Percentiles rank a stretch among this genome's conserved stretches.
These are phyloP conservation scores for Dynastes tityus DNA, from an alignment of 2,888 invertebrate species.

Conservation along the genomic window DNA sequence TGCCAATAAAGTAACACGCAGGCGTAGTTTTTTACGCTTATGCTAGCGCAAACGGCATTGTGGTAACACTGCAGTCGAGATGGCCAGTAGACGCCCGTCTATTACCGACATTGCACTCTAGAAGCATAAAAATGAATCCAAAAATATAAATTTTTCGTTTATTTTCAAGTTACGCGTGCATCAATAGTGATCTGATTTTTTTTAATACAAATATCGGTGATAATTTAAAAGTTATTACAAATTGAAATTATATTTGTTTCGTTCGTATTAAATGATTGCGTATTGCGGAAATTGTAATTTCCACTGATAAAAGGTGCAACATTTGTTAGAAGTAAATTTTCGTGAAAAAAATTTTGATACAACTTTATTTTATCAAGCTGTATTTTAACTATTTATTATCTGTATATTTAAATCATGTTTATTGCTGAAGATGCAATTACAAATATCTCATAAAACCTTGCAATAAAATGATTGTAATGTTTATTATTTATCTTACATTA, in stretches of 20 bases:
- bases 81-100: constrained; percentile 56
- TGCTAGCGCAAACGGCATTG: constrained; percentile 51
- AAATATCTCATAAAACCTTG: no score
- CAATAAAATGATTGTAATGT: no score
- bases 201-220: neutral
- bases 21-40: constrained; percentile 39
- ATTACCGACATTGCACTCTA: constrained; percentile 25
- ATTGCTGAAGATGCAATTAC: no score
- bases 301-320: constrained; percentile 4
- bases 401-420: no score
- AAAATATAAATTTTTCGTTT: constrained; percentile 46
- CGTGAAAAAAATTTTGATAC: no score
- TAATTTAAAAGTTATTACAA: neutral
- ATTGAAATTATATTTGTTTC: constrained; percentile 3
- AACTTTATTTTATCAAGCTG: no score
- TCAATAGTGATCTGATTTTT: constrained; percentile 19
- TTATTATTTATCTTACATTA: no score
- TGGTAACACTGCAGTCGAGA: constrained; percentile 57
- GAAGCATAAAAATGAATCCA: constrained; percentile 1
- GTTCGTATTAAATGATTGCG: constrained; percentile 25
- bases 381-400: no score
- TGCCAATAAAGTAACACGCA: constrained; percentile 40
- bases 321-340: neutral
- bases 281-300: constrained; percentile 2
- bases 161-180: neutral